These are phyloP conservation scores for Drosophila tripunctata DNA, from an alignment of 2,888 invertebrate genomes.

Conservation along the genomic window DNA sequence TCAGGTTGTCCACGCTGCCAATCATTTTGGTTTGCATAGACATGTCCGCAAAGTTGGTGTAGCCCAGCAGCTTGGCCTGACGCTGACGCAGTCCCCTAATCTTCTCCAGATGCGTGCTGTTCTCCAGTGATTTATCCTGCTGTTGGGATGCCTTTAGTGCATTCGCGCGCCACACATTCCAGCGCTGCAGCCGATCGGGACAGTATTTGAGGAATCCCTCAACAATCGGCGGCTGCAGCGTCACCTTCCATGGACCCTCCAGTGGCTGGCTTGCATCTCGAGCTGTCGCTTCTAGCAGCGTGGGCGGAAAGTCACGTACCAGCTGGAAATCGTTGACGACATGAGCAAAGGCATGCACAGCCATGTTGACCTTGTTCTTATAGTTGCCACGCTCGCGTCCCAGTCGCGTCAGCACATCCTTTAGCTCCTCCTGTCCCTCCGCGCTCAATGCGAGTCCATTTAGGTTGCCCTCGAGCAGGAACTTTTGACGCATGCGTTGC, in stretches of 20 bases:
- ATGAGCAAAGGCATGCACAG: slow-evolving; percentile 88
- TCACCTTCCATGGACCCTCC: slow-evolving; percentile 93
- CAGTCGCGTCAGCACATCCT: slow-evolving; percentile 85
- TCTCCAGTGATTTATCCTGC: slow-evolving; percentile 87
- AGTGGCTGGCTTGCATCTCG: slow-evolving; percentile 86
- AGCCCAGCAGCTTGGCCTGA: slow-evolving; percentile 92
- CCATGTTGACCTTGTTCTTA: slow-evolving; percentile 88
- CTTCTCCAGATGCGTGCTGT: slow-evolving; percentile 90
- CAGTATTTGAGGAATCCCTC: slow-evolving; percentile 93
- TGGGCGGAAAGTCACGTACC: slow-evolving; percentile 90
- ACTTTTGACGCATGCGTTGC: slow-evolving; percentile 90
- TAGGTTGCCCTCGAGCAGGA: slow-evolving; percentile 91
- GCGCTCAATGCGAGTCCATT: slow-evolving; percentile 90
- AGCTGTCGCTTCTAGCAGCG: slow-evolving; percentile 88
- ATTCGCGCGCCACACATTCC: slow-evolving; percentile 94
- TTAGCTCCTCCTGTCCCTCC: slow-evolving; percentile 85
- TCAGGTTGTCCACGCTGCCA: slow-evolving; percentile 90
- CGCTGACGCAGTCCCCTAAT: slow-evolving; percentile 89
- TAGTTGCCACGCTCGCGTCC: slow-evolving; percentile 87
- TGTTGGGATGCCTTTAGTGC: slow-evolving; percentile 88
- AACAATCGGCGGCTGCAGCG: slow-evolving; percentile 90
- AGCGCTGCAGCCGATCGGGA: slow-evolving; percentile 90
- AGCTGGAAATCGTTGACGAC: slow-evolving; percentile 88
- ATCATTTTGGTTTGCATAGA: slow-evolving; percentile 98
- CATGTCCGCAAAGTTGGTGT: slow-evolving; percentile 91